Evolutionary conservation across 2,888 invertebrate species (phyloP), one percentile per base, ranked within the genome.

Genomic region (Eucriotettix oculatus): DNA sequence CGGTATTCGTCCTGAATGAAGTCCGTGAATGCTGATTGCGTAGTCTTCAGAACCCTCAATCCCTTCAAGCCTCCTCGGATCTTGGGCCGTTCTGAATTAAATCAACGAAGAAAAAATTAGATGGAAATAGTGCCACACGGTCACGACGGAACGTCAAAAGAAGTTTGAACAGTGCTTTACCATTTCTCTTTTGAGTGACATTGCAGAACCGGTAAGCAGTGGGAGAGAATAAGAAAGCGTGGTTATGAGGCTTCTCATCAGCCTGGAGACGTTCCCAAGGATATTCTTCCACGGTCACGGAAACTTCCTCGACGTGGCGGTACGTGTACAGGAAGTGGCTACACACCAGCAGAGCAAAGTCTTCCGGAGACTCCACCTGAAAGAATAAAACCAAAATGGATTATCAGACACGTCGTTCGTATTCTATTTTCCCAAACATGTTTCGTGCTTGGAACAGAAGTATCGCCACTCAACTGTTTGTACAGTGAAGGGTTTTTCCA

Each of bases 1-100:
- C 87, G 81, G 71, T 83, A 90, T 67, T 87, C 88, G 68, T 89
- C 89, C 69, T 83, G 80, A 29, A 87, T 82, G 68, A 90, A 90
- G 71, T 88, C 86, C 3, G 81, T 83, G 69, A 90, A 90, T 0
- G 87, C 81, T 0, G 89, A 89, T 69, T 89, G 85, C 0, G 89
- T 89, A 0, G 89, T 89, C 72, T 90, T 90, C 63, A 90, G 72
- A 0, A 90, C 83, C 52, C 86, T 78, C 29, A 90, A 75, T 29
- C 81, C 83, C 66, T 81, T 83, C 58, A 89, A 72, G 10, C 88
- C 87, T 10, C 85, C 84, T 59, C 80, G 80, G 54, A 87, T 81
- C 60, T 75, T 74, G 10, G 84, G 78, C 11, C 74, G 71, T 66
- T 76, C 82, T 82, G 64, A 0, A 68, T 66, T 16, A 10, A 55